phyloP scores from a whole-genome alignment of 1,140 invertebrate species.

The Phymastichus coffea region DNA sequence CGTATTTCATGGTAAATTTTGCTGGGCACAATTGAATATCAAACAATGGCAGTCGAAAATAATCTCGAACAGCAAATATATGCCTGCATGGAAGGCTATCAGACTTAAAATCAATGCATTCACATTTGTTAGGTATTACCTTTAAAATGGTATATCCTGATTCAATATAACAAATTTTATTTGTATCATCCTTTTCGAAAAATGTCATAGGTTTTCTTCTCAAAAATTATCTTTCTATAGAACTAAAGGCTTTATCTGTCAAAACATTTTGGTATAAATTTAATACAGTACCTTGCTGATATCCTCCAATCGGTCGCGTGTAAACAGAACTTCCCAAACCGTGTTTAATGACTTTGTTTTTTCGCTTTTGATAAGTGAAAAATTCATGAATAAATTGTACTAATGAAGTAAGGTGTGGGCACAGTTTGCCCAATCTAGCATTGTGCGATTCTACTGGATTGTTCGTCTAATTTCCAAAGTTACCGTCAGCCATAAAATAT shows the following conservation, averaged over 20 bases:
- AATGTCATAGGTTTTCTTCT: not conserved
- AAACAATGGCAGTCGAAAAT: not conserved
- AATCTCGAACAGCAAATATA: not conserved
- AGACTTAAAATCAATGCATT: not conserved
- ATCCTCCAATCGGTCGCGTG: not conserved
- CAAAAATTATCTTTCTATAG: not conserved
- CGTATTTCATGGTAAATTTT: not conserved
- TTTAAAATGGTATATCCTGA: not conserved
- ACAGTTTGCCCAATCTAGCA: not conserved
- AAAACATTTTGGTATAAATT: not conserved
- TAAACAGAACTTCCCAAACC: not conserved
- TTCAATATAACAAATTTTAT: not conserved
- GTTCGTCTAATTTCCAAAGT: slow-evolving; percentile 15
- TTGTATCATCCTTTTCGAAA: not conserved
- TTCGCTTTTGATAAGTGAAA: not conserved
- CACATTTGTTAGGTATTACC: not conserved
- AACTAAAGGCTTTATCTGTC: not conserved
- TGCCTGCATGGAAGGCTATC: not conserved
- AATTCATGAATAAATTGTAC: not conserved
- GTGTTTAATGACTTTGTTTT: not conserved
- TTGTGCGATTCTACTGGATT: slow-evolving; percentile 16
- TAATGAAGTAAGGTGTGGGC: not conserved
- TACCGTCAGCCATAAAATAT: slow-evolving; percentile 1
- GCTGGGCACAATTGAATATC: not conserved
- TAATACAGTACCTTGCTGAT: not conserved